These are phyloP conservation scores for Isoperla grammatica DNA, from an alignment of 2,888 invertebrate genomes.

Conservation along the genomic window DNA sequence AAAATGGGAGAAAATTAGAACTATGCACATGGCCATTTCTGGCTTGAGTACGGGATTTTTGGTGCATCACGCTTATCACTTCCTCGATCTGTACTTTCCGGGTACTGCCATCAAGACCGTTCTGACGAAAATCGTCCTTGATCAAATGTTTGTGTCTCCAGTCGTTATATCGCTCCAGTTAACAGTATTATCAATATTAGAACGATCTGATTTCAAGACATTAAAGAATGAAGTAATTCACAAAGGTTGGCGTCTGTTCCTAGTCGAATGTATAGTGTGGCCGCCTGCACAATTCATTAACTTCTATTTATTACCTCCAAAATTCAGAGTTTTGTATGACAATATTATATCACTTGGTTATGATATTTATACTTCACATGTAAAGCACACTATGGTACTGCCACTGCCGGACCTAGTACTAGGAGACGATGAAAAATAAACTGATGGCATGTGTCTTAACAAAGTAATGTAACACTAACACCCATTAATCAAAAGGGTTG, in stretches of 20 bases:
- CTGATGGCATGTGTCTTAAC: background rate
- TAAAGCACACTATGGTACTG: conserved; percentile 51
- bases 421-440: background rate
- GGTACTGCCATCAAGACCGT: conserved; percentile 61
- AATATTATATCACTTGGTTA: conserved; percentile 79
- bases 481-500: too few species aligned
- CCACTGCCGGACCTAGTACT: conserved; percentile 4
- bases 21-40: conserved; percentile 68
- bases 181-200: conserved; percentile 65
- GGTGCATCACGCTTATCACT: conserved; percentile 82
- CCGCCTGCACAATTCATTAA: conserved; percentile 90
- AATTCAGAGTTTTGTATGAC: conserved; percentile 80
- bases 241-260: conserved; percentile 73
- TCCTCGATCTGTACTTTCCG: conserved; percentile 64
- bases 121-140: conserved; percentile 70
- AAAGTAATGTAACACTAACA: too few species aligned
- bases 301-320: conserved; percentile 78
- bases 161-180: conserved; percentile 72
- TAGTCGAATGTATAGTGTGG: conserved; percentile 89
- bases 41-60: conserved; percentile 72
- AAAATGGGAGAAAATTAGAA: conserved; percentile 55
- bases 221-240: conserved; percentile 61
- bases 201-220: conserved; percentile 55
- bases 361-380: conserved; percentile 77
- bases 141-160: conserved; percentile 81